Evolutionary conservation across 2,797 vertebrate species (phyloP).

Genomic region (Tolypeutes matacus): DNA sequence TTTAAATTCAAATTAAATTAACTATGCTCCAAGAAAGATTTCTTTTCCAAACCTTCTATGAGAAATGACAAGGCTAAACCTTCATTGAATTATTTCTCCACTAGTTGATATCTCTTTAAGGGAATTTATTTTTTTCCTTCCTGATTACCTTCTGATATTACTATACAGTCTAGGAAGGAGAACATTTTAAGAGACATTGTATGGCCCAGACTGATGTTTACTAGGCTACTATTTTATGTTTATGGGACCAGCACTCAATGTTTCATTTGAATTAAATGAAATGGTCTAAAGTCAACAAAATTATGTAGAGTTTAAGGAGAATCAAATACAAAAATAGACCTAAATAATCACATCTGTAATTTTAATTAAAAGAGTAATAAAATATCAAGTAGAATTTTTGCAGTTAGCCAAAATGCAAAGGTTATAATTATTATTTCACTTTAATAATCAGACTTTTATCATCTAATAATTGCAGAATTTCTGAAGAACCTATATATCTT

Average conservation of each 20-base stretch:
- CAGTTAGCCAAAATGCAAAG: background rate
- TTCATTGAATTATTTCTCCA: constrained; percentile 67
- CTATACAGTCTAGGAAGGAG: background rate
- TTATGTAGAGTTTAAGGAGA: background rate
- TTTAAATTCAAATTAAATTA: constrained; percentile 79
- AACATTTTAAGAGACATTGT: background rate
- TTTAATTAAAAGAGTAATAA: background rate
- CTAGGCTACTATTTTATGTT: background rate
- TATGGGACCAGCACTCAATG: background rate
- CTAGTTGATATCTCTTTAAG: constrained; percentile 38
- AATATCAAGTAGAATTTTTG: background rate
- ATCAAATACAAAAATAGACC: background rate
- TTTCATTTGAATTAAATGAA: background rate
- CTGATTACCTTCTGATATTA: constrained; percentile 6
- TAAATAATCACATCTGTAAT: background rate
- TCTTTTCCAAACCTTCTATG: constrained; percentile 62
- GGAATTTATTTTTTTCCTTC: constrained; percentile 26
- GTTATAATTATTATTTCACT: background rate
- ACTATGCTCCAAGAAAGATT: constrained; percentile 50
- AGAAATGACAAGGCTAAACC: constrained; percentile 64
- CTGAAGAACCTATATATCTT: no score
- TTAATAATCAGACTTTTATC: no score
- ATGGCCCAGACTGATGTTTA: background rate
- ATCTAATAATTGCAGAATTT: no score
- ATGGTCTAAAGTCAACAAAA: background rate